Conservation (phyloP, 2,797 vertebrate species). For the Melanotaenia pygmaea region DNA sequence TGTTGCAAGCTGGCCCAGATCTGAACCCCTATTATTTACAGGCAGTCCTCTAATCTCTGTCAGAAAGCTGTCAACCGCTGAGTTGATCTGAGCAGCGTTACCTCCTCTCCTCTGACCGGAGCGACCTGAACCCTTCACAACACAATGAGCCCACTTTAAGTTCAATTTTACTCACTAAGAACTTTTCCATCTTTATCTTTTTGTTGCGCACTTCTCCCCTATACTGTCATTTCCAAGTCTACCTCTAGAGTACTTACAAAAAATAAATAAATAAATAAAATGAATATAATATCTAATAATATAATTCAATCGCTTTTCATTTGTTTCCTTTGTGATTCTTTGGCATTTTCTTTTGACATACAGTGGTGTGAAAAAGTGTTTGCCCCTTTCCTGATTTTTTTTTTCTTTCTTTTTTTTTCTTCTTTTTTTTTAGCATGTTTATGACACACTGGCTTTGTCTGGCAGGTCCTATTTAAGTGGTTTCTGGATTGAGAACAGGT, state of each 20-base stretch:
- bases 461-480: too few relatives aligned
- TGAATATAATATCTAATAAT: too few relatives aligned
- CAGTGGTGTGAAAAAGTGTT: too few relatives aligned
- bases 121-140: conserved; percentile 26
- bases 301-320: background rate
- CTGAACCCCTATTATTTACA: conserved; percentile 76
- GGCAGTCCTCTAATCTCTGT: conserved; percentile 62
- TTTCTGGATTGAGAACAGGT: too few relatives aligned
- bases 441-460: too few relatives aligned
- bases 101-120: conserved; percentile 35
- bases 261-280: too few relatives aligned
- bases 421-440: too few relatives aligned
- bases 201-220: background rate
- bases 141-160: conserved; percentile 35
- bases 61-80: conserved; percentile 67
- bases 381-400: too few relatives aligned
- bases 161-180: conserved; percentile 12
- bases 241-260: background rate
- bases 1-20: conserved; percentile 59
- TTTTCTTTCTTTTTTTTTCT: too few relatives aligned
- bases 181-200: conserved; percentile 8
- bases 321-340: background rate
- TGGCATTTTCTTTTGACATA: background rate
- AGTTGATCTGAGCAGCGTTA: conserved; percentile 63
- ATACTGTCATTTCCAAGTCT: background rate